Conservation (phyloP, 2,797 vertebrate genomes). For the Florisuga fusca region DNA sequence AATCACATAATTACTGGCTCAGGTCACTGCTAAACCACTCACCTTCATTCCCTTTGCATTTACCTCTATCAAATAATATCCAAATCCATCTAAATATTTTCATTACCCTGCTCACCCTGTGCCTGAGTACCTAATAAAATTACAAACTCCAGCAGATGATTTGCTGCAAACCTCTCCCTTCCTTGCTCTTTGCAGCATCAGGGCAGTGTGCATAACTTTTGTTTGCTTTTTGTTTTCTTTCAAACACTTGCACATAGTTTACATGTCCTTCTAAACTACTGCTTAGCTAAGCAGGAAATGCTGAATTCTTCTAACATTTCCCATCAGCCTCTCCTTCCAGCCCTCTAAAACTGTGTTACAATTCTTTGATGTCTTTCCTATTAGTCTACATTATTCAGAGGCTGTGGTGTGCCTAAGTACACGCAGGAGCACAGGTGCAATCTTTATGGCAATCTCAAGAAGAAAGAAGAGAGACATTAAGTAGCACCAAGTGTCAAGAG, state of each 20-base stretch:
- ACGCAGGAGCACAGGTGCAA: conserved; percentile 60
- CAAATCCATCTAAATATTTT: background rate
- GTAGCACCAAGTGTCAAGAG: conserved; percentile 7
- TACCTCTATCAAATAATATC: background rate
- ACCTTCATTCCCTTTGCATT: background rate
- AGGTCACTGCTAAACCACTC: background rate
- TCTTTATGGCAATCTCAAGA: conserved; percentile 51
- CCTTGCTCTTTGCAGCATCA: conserved; percentile 16
- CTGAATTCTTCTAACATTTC: conserved; percentile 56
- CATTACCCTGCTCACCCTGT: background rate
- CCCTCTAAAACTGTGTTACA: conserved; percentile 29
- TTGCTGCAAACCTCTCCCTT: conserved; percentile 40
- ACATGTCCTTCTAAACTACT: conserved; percentile 41
- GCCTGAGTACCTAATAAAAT: background rate
- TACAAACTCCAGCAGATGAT: background rate
- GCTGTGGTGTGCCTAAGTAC: conserved; percentile 58
- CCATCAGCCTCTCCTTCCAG: conserved; percentile 45
- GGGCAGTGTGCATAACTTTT: conserved; percentile 8
- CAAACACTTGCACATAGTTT: conserved; percentile 31
- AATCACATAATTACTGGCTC: background rate
- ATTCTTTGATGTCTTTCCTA: conserved; percentile 67
- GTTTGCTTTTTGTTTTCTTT: conserved; percentile 57
- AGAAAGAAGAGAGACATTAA: conserved; percentile 56
- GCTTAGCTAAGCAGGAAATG: conserved; percentile 66
- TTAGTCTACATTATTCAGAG: conserved; percentile 63